Evolutionary conservation across 2,113 vertebrate species (phyloP).

Genomic region (Prinia subflava): DNA sequence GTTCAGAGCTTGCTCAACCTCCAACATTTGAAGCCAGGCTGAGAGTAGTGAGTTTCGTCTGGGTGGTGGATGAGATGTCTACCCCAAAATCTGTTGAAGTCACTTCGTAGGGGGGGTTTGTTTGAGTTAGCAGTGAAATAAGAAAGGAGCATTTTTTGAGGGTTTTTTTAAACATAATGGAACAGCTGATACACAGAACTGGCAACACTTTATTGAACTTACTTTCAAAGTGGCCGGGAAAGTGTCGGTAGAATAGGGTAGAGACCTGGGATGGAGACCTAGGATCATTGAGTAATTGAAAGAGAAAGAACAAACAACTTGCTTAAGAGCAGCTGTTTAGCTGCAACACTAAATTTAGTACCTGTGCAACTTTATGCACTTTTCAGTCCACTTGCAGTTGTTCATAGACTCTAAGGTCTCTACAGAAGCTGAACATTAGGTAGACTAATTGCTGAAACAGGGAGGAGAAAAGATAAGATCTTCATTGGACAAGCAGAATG

Average conservation of each 20-base stretch:
- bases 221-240: not conserved
- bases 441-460: not conserved
- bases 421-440: not conserved
- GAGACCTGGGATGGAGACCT: not conserved
- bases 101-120: rapidly evolving
- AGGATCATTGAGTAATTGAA: not conserved
- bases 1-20: not conserved
- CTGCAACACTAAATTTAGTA: not conserved
- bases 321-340: not conserved
- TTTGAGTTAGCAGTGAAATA: not conserved
- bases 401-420: not conserved
- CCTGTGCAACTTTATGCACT: not conserved
- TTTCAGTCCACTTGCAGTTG: not conserved
- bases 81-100: not conserved
- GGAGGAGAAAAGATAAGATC: not conserved
- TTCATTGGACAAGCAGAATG: not conserved
- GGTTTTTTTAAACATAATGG: rapidly evolving
- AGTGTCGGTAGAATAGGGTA: not conserved
- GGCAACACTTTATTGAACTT: not conserved
- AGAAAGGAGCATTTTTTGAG: not conserved
- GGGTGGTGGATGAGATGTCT: not conserved
- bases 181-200: not conserved
- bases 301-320: not conserved
- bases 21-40: not conserved
- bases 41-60: not conserved